Percentiles rank a stretch among this genome's conserved stretches.
Conservation (phyloP, 2,888 invertebrate genomes). For the Hypsopygia costalis region DNA sequence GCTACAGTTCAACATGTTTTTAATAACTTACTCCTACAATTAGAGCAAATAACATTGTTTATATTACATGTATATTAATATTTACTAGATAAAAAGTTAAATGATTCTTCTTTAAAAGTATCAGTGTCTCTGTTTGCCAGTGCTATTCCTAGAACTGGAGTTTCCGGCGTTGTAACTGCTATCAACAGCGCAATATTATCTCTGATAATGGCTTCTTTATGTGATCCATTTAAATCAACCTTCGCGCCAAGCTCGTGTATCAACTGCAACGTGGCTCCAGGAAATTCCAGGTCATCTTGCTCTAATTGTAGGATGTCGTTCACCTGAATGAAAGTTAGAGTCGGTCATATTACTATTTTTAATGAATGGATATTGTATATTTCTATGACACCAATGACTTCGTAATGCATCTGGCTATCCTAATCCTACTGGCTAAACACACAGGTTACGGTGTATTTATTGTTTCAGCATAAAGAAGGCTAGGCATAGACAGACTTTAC, state of each 20-base stretch:
- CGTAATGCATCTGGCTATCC: too few relatives aligned
- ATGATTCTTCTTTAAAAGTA: conserved; percentile 4
- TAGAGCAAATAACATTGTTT: too few relatives aligned
- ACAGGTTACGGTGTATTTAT: too few relatives aligned
- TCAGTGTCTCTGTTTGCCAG: neutral
- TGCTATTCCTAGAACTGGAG: conserved; percentile 11
- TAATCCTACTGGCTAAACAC: too few relatives aligned
- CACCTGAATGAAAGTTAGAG: neutral
- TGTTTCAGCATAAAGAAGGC: too few relatives aligned
- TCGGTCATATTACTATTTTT: too few relatives aligned
- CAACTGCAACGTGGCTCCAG: conserved; percentile 9
- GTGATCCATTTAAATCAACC: conserved; percentile 1
- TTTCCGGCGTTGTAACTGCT: conserved; percentile 5
- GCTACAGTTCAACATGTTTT: too few relatives aligned
- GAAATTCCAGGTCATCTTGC: neutral
- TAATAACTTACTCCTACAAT: too few relatives aligned
- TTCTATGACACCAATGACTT: neutral
- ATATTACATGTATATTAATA: too few relatives aligned
- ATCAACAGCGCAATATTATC: conserved; percentile 14
- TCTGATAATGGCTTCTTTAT: conserved; percentile 4
- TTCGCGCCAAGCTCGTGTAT: conserved; percentile 11
- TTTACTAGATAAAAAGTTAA: conserved; percentile 7
- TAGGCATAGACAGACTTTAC: too few relatives aligned
- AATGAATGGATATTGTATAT: too few relatives aligned
- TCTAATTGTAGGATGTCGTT: conserved; percentile 1